phyloP scores from a whole-genome alignment of 2,797 vertebrate species.

The Malacoraja senta region DNA sequence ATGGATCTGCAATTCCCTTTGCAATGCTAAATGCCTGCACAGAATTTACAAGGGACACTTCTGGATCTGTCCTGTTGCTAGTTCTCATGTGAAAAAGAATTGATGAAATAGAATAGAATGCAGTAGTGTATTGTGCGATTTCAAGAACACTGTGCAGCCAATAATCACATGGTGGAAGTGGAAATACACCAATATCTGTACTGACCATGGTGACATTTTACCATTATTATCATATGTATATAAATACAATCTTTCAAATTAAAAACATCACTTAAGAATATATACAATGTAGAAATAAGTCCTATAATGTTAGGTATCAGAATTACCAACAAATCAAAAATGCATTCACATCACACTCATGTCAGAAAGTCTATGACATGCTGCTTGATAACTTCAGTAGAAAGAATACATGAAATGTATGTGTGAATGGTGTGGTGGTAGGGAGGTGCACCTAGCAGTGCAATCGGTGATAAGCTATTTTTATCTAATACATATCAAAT shows the following conservation, averaged over 20 bases:
- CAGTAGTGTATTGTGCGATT: background rate
- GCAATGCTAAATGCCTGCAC: background rate
- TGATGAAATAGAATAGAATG: background rate
- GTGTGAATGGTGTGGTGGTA: too few relatives aligned
- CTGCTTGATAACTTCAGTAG: background rate
- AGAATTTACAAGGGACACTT: background rate
- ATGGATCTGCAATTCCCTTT: background rate
- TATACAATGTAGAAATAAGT: background rate
- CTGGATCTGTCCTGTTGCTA: background rate
- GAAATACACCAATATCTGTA: background rate
- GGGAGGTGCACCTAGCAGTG: background rate
- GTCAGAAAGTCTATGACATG: background rate
- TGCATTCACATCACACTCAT: background rate
- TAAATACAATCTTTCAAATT: too few relatives aligned
- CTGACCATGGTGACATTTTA: background rate
- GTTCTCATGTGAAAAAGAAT: background rate
- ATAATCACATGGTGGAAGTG: background rate
- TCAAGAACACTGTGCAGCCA: background rate
- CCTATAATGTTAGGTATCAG: background rate
- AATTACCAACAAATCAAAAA: background rate
- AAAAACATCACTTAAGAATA: too few relatives aligned
- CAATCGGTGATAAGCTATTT: background rate
- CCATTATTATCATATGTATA: background rate
- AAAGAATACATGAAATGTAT: background rate
- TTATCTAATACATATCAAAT: too few relatives aligned